Evolutionary conservation across 2,113 vertebrate species (phyloP).

Genomic region (Mobula hypostoma): DNA sequence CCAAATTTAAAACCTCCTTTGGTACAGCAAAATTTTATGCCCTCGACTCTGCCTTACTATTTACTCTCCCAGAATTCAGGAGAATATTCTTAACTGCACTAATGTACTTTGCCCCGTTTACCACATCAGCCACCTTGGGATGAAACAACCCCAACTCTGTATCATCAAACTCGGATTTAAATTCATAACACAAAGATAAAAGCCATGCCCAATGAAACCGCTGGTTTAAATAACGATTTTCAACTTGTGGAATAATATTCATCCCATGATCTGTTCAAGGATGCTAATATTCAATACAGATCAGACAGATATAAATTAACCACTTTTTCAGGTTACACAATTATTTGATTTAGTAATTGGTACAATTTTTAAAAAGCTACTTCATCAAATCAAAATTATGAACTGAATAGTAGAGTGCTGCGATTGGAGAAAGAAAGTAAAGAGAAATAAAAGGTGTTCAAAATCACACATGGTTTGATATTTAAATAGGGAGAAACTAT

Average conservation of each 20-base stretch:
- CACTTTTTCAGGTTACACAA: neutral
- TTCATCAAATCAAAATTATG: neutral
- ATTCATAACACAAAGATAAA: neutral
- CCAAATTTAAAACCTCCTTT: neutral
- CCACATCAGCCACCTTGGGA: neutral
- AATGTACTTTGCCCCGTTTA: neutral
- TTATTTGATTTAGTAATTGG: neutral
- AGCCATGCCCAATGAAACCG: neutral
- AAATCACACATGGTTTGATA: neutral
- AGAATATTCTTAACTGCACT: neutral
- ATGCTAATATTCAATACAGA: neutral
- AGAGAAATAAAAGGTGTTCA: neutral
- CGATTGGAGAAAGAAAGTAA: neutral
- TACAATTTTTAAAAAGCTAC: neutral
- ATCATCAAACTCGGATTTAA: neutral
- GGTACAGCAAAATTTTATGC: neutral
- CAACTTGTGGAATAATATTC: conserved; percentile 21
- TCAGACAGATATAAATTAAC: neutral
- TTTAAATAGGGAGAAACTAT: neutral
- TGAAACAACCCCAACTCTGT: neutral
- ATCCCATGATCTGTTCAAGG: neutral
- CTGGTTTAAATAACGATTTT: neutral
- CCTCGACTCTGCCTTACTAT: neutral
- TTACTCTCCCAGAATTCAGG: neutral
- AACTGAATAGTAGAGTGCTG: neutral